Conservation (phyloP, 1,140 invertebrate genomes). For the Oreohelix idahoensis region DNA sequence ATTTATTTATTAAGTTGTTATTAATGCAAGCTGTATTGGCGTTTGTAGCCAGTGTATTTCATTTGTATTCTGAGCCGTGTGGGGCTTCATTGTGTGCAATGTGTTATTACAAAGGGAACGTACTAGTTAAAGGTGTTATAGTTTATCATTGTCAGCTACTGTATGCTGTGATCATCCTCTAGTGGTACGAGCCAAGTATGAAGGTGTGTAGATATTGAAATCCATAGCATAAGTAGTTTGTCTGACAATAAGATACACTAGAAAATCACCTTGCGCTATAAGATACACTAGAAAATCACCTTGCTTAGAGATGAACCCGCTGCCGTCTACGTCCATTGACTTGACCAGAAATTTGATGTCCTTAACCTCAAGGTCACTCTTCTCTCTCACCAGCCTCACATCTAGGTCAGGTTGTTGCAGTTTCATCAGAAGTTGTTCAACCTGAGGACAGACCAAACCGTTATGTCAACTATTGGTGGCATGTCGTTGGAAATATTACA, state of each 20-base stretch:
- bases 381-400: constrained; percentile 22
- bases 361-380: constrained; percentile 26
- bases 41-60: neutral
- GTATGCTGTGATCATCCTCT: no score
- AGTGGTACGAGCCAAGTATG: no score
- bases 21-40: no score
- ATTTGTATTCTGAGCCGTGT: neutral
- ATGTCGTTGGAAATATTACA: no score
- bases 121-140: neutral
- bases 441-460: neutral
- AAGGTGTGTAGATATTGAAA: no score
- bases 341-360: constrained; percentile 15
- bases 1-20: no score
- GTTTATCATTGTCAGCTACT: no score
- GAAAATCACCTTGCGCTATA: no score
- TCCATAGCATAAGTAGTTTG: no score
- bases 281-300: constrained; percentile 3
- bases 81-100: no score
- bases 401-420: constrained; percentile 23
- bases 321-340: constrained; percentile 18
- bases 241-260: neutral
- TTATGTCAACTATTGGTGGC: no score
- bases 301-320: constrained; percentile 17
- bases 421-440: constrained; percentile 21
- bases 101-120: no score